Percentiles rank a stretch among this genome's conserved stretches.
These are phyloP conservation scores for Caenorhabditis latens DNA, from an alignment of 1,140 invertebrate genomes.

Conservation along the genomic window DNA sequence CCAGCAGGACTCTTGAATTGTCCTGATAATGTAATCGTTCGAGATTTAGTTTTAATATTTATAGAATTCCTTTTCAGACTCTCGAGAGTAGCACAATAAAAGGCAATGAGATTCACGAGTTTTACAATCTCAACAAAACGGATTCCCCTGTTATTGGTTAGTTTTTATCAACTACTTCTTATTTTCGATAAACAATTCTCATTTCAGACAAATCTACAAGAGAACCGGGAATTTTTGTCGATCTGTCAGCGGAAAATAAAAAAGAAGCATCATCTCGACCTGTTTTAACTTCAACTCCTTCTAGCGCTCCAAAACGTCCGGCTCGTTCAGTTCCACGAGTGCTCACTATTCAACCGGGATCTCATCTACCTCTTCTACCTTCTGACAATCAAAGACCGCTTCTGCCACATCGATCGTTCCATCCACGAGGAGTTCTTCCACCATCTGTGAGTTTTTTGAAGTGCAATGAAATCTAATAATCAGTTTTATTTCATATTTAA, in stretches of 20 bases:
- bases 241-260: not conserved
- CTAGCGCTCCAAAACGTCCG: not conserved
- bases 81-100: not conserved
- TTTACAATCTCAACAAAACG: conserved; percentile 21
- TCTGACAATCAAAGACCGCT: not conserved
- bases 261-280: not conserved
- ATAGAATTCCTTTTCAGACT: not conserved
- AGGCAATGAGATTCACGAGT: conserved; percentile 34
- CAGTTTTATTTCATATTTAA: not conserved
- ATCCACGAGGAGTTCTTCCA: not conserved
- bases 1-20: conserved; percentile 1
- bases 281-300: not conserved
- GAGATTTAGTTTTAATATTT: not conserved
- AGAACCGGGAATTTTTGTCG: not conserved
- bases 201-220: not conserved
- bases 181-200: not conserved
- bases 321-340: not conserved
- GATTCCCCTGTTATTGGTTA: not conserved
- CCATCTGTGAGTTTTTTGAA: not conserved
- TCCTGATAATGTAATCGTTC: not conserved
- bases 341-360: conserved; percentile 3
- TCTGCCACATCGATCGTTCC: not conserved
- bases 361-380: not conserved
- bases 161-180: not conserved
- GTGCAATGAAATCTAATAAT: too few species aligned